Conservation (phyloP, 1,140 invertebrate species). For the Drosophila varians region DNA sequence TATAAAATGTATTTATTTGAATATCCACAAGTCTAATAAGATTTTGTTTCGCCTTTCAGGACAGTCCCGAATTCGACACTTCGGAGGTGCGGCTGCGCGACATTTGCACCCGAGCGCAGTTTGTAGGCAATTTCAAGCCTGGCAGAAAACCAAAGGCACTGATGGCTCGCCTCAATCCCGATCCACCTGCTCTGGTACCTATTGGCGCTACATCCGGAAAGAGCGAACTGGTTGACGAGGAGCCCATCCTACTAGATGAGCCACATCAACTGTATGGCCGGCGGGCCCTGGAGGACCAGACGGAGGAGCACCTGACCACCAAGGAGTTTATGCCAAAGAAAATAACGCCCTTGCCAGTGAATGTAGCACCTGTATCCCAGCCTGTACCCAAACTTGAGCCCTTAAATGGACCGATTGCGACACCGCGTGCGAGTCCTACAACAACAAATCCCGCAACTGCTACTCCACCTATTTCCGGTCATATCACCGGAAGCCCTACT, state of each 20-base stretch:
- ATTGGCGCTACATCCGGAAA: conserved; percentile 41
- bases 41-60: conserved; percentile 58
- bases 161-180: conserved; percentile 58
- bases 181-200: conserved; percentile 75
- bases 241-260: conserved; percentile 58
- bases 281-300: conserved; percentile 29
- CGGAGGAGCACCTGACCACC: conserved; percentile 18
- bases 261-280: conserved; percentile 65
- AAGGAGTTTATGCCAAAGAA: conserved; percentile 35
- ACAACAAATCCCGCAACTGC: background rate
- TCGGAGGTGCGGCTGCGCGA: conserved; percentile 70
- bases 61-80: conserved; percentile 83
- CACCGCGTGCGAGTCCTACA: conserved; percentile 12
- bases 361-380: conserved; percentile 8
- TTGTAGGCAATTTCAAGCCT: conserved; percentile 72
- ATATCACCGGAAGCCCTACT: conserved; percentile 19
- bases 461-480: background rate
- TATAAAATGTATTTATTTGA: too few relatives aligned
- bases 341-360: conserved; percentile 3
- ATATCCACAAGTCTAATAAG: background rate
- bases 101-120: conserved; percentile 77
- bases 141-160: conserved; percentile 69
- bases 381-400: conserved; percentile 62
- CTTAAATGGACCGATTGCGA: conserved; percentile 20
- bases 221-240: conserved; percentile 12